Evolutionary conservation across 2,888 invertebrate genomes (phyloP).

Genomic region (Drosophila aldrichi): DNA sequence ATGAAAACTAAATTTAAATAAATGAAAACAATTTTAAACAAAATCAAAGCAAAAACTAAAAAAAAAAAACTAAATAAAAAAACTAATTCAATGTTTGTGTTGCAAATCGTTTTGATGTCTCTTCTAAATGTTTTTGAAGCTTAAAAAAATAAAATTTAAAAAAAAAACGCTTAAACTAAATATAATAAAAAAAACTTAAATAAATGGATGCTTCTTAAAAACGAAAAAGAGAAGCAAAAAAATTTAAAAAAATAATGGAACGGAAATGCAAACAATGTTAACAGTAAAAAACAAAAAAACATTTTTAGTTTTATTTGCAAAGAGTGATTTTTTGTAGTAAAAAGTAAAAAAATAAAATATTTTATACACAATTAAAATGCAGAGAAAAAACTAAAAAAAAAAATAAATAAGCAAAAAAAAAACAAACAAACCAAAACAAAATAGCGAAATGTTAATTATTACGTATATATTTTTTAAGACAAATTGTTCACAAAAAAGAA

Average conservation of each 20-base stretch:
- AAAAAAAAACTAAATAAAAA: not conserved
- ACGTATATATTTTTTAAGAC: slow-evolving; percentile 82
- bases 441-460: slow-evolving; percentile 80
- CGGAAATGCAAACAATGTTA: slow-evolving; percentile 20
- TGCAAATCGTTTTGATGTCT: slow-evolving; percentile 57
- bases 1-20: slow-evolving; percentile 15
- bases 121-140: slow-evolving; percentile 52
- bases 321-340: slow-evolving; percentile 82
- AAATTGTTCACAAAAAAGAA: slow-evolving; percentile 72
- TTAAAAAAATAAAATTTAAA: not conserved
- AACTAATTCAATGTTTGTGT: slow-evolving; percentile 64
- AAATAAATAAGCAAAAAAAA: not conserved
- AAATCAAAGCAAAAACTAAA: slow-evolving; percentile 49
- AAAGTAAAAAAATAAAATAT: slow-evolving; percentile 47
- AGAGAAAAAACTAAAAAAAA: slow-evolving; percentile 29
- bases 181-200: not conserved
- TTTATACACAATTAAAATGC: slow-evolving; percentile 72
- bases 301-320: slow-evolving; percentile 79
- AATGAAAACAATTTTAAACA: slow-evolving; percentile 42
- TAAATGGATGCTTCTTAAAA: slow-evolving; percentile 6
- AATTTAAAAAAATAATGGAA: not conserved
- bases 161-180: slow-evolving; percentile 5
- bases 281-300: slow-evolving; percentile 53
- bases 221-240: not conserved
- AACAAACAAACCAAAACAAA: slow-evolving; percentile 21